These are phyloP conservation scores for Urocynchramus pylzowi DNA, from an alignment of 2,113 vertebrate species.

Conservation along the genomic window DNA sequence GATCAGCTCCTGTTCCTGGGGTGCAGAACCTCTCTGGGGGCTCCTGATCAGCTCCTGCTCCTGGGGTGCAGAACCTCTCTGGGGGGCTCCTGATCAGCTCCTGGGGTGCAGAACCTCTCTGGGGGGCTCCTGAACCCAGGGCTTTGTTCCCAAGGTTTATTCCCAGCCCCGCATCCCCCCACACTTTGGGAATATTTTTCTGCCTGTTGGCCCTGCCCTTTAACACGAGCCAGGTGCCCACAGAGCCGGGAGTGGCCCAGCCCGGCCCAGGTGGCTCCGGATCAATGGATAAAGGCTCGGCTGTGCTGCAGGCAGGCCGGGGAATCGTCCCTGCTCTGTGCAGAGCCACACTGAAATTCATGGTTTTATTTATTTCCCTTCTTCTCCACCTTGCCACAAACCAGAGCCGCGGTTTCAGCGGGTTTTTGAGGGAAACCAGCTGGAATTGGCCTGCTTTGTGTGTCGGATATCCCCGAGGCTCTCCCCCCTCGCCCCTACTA, in stretches of 20 bases:
- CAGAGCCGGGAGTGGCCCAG: not conserved
- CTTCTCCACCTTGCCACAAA: not conserved
- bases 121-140: not conserved
- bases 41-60: not conserved
- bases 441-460: not conserved
- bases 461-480: not conserved
- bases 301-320: not conserved
- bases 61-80: not conserved
- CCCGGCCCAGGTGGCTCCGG: not conserved
- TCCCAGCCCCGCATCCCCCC: not conserved
- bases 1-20: not conserved
- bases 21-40: not conserved
- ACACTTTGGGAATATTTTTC: not conserved
- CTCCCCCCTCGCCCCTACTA: not conserved
- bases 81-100: not conserved
- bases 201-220: not conserved
- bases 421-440: not conserved
- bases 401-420: fast-evolving
- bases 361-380: not conserved
- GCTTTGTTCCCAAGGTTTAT: not conserved
- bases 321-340: not conserved
- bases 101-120: not conserved
- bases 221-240: not conserved
- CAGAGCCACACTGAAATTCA: not conserved
- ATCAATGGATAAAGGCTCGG: not conserved